Evolutionary conservation across 2,797 vertebrate species (phyloP), one percentile per base, ranked within the genome.

Genomic region (Tokudaia muenninki): DNA sequence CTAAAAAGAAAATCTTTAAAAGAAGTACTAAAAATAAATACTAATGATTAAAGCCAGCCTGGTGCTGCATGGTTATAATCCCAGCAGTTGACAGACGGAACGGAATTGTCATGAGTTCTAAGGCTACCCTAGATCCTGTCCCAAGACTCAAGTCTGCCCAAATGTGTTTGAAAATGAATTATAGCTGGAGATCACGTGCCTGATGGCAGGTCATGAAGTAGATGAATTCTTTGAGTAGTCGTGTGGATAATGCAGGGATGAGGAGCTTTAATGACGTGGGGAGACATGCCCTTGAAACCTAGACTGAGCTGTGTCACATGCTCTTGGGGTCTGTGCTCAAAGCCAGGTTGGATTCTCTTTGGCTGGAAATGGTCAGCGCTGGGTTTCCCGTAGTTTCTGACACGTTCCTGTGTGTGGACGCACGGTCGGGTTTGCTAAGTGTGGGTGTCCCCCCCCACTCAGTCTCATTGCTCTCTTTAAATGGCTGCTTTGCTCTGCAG

Each of bases 401-500:
- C 55, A 2, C 0, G 3, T 31, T 50, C 13, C 0, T 0, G 17
- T 5, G 2, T 57, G 14, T 41, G 37, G 57, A 44, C 31, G 26
- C 1, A 4, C 0, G 3, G 79, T 31, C 13, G 17, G 3, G 4
- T 63, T 17, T 12, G 11, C 67, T 52, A 0, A 6, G 16, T 16
- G 0, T 0, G 0, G 0, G 8, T 12, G 10, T 17, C 41, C 63
- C 26, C 63, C 26, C 41, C 21, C 47, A 74, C 37, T 9, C 3
- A 3, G 41, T n/a, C 22, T 0, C 59, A 21, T 77, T 52, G 41
- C 59, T 6, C 31, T 8, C 3, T 31, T 29, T 34, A 83, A 90
- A 91, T 72, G 65, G 3, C 67, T n/a, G 55, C 52, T 52, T 74
- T 57, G 6, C 34, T 80, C 91, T 97, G 83, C 82, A 99, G 99